Conservation (phyloP, 2,113 vertebrate species). For the Haliaeetus leucogaster region DNA sequence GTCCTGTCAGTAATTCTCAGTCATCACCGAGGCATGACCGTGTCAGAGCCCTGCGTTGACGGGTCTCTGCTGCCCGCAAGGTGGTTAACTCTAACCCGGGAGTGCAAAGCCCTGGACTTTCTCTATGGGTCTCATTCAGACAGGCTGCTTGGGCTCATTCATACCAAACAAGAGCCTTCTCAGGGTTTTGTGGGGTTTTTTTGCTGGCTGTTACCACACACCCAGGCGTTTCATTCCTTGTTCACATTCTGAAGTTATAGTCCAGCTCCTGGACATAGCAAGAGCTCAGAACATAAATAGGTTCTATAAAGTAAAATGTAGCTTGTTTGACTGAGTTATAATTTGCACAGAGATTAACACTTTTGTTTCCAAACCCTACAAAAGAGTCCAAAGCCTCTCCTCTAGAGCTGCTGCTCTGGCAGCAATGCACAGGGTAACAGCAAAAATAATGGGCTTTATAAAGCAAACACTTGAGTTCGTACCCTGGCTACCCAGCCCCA, state of each 20-base stretch:
- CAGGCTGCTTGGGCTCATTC: slow-evolving; percentile 13
- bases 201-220: neutral
- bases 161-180: slow-evolving; percentile 31
- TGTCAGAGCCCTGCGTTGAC: neutral
- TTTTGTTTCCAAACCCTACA: neutral
- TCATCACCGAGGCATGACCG: fast-evolving
- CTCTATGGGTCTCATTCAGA: slow-evolving; percentile 37
- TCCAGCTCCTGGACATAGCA: neutral
- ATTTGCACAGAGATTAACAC: neutral
- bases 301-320: neutral
- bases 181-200: neutral
- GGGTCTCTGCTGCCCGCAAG: neutral
- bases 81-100: slow-evolving; percentile 21
- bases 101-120: neutral
- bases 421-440: neutral
- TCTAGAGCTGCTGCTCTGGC: neutral
- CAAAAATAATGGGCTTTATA: neutral
- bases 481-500: neutral
- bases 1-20: neutral
- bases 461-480: neutral
- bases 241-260: neutral
- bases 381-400: neutral
- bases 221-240: neutral
- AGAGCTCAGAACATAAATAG: neutral
- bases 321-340: neutral